Percentiles rank a stretch among this genome's conserved stretches.
phyloP scores from a whole-genome alignment of 2,888 invertebrate species.

The Lysandra coridon region DNA sequence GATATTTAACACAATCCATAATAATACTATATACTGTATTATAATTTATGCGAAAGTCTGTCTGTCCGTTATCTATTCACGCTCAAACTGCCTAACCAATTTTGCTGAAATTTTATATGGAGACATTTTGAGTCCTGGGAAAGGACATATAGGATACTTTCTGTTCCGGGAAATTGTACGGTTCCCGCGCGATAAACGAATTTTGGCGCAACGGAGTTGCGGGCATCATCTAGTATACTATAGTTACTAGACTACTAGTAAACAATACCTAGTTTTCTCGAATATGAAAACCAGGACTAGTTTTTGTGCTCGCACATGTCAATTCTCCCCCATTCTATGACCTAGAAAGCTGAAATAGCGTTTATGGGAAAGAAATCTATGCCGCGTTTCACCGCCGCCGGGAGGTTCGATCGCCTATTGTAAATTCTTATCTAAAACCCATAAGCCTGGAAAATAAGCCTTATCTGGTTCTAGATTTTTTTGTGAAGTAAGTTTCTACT shows the following conservation, averaged over 20 bases:
- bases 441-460: constrained; percentile 8
- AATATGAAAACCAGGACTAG: background rate
- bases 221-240: too few species aligned
- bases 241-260: background rate
- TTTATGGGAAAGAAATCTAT: constrained; percentile 48
- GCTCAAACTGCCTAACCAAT: too few species aligned
- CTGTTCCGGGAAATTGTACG: too few species aligned
- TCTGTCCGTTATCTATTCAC: too few species aligned
- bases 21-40: too few species aligned
- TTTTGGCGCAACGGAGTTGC: too few species aligned
- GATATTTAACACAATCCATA: too few species aligned
- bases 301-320: background rate
- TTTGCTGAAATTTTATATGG: too few species aligned
- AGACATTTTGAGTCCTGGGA: too few species aligned
- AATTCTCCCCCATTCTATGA: constrained; percentile 38
- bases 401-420: constrained; percentile 45
- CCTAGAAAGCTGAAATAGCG: constrained; percentile 47
- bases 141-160: too few species aligned
- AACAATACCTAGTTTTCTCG: background rate
- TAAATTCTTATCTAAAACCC: constrained; percentile 34
- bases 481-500: background rate
- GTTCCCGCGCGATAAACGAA: too few species aligned
- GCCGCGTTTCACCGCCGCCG: constrained; percentile 46
- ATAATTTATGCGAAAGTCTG: too few species aligned
- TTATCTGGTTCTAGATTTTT: constrained; percentile 15